Base-by-base conservation (phyloP, 2,888 invertebrate species). In the Harpalus rubripes region DNA sequence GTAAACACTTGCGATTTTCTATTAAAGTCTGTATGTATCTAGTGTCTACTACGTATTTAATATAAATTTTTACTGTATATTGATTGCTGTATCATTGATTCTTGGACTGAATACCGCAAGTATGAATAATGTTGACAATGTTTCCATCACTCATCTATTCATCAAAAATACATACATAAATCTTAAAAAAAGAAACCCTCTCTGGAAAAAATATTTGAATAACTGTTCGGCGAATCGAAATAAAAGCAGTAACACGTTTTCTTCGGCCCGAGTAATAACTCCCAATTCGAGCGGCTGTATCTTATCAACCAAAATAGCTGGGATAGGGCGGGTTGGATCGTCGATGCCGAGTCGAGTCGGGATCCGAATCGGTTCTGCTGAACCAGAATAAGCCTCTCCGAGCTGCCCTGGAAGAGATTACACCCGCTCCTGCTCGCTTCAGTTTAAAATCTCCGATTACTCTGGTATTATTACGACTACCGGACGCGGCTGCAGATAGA, bases 391-490 rank as follows among this genome's bases (percentile, higher is more conserved):
- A 83, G 76, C 83, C 76, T n/a, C 82, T 82, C 16, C 58, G 18
- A 15, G 65, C 52, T 52, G 65, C 52, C 61, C 83, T 58, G 61
- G 41, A 74, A 41, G 76, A 83, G 83, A 83, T 83, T 83, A 83
- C 83, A 83, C 83, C 76, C 72, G 12, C 56, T 52, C 63, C 16
- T 72, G 56, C 58, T 22, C 81, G 81, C 22, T 83, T 76, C 83
- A 59, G 74, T 83, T 83, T 83, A 76, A 82, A 83, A 76, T 83
- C 83, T 83, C 83, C 83, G 83, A 83, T 83, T 76, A 83, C 83
- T 83, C 59, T 44, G 81, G 63, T 76, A 83, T 76, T 82, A 82
- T 82, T 83, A 61, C 83, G 59, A 76, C 44, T 83, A 63, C 74
- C 61, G 83, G 83, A 83, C 72, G 76, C 56, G 41, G 58, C 56